Evolutionary conservation across 2,888 invertebrate genomes (phyloP).

Genomic region (Acleris holmiana): DNA sequence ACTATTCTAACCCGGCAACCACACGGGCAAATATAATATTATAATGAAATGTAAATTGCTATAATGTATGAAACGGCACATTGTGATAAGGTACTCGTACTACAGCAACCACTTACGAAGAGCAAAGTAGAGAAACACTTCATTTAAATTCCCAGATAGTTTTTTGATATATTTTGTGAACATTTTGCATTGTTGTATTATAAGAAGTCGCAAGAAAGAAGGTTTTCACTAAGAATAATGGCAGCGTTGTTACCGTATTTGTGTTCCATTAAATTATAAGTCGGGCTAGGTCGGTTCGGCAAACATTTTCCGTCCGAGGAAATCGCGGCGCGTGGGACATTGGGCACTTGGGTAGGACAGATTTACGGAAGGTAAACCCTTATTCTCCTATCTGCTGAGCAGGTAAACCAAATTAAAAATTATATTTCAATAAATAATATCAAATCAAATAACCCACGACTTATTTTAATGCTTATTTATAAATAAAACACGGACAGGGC

Average conservation of each 20-base stretch:
- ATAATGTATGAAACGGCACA: no score
- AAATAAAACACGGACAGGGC: no score
- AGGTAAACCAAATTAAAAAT: neutral
- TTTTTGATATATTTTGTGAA: neutral
- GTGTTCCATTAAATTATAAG: conserved; percentile 67
- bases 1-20: no score
- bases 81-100: no score
- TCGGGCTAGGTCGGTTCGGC: conserved; percentile 61
- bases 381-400: neutral
- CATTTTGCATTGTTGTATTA: conserved; percentile 38
- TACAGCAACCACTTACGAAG: no score
- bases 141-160: no score
- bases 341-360: conserved; percentile 2
- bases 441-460: no score
- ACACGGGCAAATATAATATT: no score
- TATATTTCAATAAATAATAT: no score
- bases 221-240: conserved; percentile 60
- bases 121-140: no score
- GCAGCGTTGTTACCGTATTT: conserved; percentile 67
- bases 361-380: conserved; percentile 9
- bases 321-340: conserved; percentile 8
- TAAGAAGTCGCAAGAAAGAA: conserved; percentile 51
- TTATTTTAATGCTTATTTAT: no score
- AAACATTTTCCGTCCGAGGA: conserved; percentile 58
- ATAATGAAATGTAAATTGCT: no score